Evolutionary conservation across 1,140 invertebrate genomes (phyloP).

Genomic region (Linepithema humile): DNA sequence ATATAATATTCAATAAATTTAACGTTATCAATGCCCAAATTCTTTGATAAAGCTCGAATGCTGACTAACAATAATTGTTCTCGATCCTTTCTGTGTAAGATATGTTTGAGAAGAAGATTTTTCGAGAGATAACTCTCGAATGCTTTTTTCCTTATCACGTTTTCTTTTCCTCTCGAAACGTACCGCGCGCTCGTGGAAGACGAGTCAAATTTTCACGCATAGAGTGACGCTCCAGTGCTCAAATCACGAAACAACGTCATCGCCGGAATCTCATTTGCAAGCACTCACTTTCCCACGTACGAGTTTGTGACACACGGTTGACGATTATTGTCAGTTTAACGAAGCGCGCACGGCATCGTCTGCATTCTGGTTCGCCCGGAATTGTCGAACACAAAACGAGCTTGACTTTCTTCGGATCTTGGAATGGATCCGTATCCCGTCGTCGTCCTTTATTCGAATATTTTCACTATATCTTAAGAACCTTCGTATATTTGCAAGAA

Average conservation of each 20-base stretch:
- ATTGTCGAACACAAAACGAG: not conserved
- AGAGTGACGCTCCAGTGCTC: not conserved
- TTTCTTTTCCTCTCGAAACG: not conserved
- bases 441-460: not conserved
- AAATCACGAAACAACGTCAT: slow-evolving; percentile 23
- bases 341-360: slow-evolving; percentile 2
- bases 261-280: slow-evolving; percentile 20
- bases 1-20: no score
- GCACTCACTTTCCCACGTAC: slow-evolving; percentile 18
- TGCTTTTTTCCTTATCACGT: not conserved
- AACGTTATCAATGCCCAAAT: no score
- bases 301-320: slow-evolving; percentile 8
- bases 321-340: slow-evolving; percentile 41
- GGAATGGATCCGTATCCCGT: no score
- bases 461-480: not conserved
- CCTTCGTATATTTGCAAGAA: not conserved
- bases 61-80: no score
- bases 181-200: not conserved
- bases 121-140: no score
- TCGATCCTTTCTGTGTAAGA: no score
- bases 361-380: slow-evolving; percentile 3
- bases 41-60: no score
- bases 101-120: no score
- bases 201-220: slow-evolving; percentile 3
- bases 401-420: not conserved